Base-by-base conservation (phyloP, 2,797 vertebrate species). In the Centropyge bicolor region DNA sequence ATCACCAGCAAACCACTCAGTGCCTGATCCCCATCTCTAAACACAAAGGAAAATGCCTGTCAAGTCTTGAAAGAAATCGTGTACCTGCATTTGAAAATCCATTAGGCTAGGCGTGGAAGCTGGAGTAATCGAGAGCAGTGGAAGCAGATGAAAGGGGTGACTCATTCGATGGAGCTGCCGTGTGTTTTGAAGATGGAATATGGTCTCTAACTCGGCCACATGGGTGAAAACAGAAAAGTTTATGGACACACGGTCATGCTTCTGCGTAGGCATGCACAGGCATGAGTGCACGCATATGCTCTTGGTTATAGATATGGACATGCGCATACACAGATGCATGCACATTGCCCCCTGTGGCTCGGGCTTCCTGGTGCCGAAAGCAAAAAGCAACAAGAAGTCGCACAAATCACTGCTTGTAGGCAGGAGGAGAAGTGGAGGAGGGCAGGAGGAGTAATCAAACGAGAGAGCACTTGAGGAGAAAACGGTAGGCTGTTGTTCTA, bases 51-150 rank as follows among this genome's bases (percentile, higher is more conserved):
- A 92, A 94, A 92, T 91, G 85, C 81, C 88, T 86, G 92, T 93
- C 92, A 91, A 92, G 87, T 93, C 89, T 91, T 87, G 88, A 91
- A 90, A 92, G 88, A 94, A 94, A 92, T 89, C 56, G 48, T 91
- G 88, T 85, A 92, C 89, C 90, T 94, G 90, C 92, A 93, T 93
- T 93, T 94, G 90, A 93, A 93, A 94, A 93, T 93, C 93, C 94
- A 94, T 94, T 94, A 93, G 90, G 86, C 88, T 78, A 90, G 89
- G 88, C 82, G 81, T 87, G 76, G 86, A 89, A 87, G 86, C 87
- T 74, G 86, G 73, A 90, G 84, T 77, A 86, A 91, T 88, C n/a
- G 81, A 88, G 83, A 88, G 86, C 74, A 84, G 85, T 82, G 83
- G 86, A 89, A 86, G 82, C 80, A 86, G 90, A 94, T 93, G 90